Conservation (phyloP, 2,888 invertebrate species). For the Drosophila mercatorum region DNA sequence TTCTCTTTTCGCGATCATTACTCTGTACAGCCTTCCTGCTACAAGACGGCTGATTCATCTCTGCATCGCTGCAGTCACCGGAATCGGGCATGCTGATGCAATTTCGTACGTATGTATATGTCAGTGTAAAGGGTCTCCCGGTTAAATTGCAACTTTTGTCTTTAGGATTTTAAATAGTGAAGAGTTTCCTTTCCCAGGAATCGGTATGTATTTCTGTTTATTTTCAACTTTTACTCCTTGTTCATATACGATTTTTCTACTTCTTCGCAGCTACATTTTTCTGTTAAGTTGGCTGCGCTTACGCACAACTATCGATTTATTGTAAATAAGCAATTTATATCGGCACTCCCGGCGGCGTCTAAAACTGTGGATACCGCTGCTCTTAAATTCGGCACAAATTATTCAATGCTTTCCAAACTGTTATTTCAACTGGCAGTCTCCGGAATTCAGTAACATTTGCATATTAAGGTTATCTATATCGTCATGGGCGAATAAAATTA, state of each 20-base stretch:
- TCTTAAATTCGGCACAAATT: conserved; percentile 16
- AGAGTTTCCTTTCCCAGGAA: conserved; percentile 23
- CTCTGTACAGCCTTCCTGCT: conserved; percentile 46
- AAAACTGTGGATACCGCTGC: conserved; percentile 42
- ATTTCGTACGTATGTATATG: conserved; percentile 50
- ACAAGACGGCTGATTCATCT: conserved; percentile 73
- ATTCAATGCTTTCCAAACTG: conserved; percentile 31
- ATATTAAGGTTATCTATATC: not conserved
- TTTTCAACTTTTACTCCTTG: conserved; percentile 58
- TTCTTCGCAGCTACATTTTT: conserved; percentile 59
- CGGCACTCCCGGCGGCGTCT: conserved; percentile 35
- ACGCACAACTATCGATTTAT: conserved; percentile 54
- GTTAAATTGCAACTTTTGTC: conserved; percentile 44
- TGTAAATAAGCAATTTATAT: conserved; percentile 36
- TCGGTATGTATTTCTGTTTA: conserved; percentile 47
- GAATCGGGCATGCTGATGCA: conserved; percentile 74
- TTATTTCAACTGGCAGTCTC: conserved; percentile 22
- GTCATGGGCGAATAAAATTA: not conserved
- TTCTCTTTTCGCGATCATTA: conserved; percentile 62
- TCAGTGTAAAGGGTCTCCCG: conserved; percentile 27
- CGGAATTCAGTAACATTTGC: not conserved
- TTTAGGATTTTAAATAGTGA: conserved; percentile 26
- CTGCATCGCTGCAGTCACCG: conserved; percentile 65
- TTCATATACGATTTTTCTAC: conserved; percentile 61
- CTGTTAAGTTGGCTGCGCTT: conserved; percentile 61